Evolutionary conservation across 2,888 invertebrate species (phyloP).

Genomic region (Apomyelois bistriatella): DNA sequence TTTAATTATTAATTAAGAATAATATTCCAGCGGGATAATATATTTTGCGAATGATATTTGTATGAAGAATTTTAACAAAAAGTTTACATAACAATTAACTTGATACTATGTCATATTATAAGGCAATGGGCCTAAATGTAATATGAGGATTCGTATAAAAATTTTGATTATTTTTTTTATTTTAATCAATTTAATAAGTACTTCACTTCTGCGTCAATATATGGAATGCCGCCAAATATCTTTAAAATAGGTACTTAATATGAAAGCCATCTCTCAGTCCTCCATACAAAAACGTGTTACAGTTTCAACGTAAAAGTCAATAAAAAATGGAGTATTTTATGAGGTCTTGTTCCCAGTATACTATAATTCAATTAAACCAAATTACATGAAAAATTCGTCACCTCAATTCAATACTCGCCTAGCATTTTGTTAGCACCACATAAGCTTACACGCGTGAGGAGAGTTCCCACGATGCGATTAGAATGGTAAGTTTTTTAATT

Average conservation of each 20-base stretch:
- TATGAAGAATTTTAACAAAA: no score
- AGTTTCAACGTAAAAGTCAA: background rate
- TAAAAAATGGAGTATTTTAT: background rate
- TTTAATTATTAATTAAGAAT: no score
- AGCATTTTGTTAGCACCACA: slow-evolving; percentile 59
- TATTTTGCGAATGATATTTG: no score
- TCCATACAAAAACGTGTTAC: slow-evolving; percentile 54
- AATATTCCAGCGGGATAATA: no score
- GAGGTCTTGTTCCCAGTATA: background rate
- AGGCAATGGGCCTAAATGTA: no score
- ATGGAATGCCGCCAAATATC: background rate
- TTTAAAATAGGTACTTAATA: slow-evolving; percentile 1
- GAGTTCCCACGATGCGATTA: background rate
- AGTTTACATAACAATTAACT: no score
- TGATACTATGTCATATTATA: no score
- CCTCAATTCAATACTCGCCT: slow-evolving; percentile 19
- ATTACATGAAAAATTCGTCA: background rate
- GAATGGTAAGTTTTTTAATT: no score
- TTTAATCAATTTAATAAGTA: background rate
- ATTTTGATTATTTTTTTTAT: no score
- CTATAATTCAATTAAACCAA: background rate
- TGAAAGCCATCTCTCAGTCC: slow-evolving; percentile 47
- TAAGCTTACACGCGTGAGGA: slow-evolving; percentile 32
- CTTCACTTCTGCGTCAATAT: background rate
- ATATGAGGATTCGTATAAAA: no score